These are phyloP conservation scores for Indicator indicator DNA, from an alignment of 2,113 vertebrate species.

Conservation along the genomic window DNA sequence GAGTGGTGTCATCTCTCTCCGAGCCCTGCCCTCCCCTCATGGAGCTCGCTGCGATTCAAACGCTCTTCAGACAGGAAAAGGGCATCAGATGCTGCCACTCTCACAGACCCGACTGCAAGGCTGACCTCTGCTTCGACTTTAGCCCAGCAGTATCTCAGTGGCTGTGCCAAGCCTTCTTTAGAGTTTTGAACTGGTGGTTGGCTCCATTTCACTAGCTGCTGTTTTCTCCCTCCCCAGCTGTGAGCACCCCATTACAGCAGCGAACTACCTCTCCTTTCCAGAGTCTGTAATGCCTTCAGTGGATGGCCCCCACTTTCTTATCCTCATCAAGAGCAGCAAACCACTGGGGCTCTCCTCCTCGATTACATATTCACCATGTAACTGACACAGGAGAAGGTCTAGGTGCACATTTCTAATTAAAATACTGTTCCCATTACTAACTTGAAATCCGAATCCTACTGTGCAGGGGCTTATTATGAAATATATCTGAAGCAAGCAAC, in stretches of 20 bases:
- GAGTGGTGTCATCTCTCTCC: neutral
- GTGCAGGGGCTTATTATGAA: neutral
- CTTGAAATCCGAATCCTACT: slow-evolving; percentile 2
- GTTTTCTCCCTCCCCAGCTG: neutral
- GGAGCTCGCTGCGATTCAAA: neutral
- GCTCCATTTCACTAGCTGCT: neutral
- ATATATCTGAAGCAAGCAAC: neutral
- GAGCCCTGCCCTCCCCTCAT: neutral
- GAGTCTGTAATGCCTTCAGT: neutral
- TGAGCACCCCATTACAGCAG: accelerated
- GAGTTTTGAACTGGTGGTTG: neutral
- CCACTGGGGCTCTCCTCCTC: slow-evolving; percentile 3
- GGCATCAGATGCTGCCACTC: neutral
- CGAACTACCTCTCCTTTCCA: neutral
- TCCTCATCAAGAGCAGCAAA: neutral
- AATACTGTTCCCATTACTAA: neutral
- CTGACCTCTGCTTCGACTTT: slow-evolving; percentile 18
- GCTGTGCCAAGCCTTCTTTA: neutral
- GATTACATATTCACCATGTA: neutral
- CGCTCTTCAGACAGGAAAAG: neutral
- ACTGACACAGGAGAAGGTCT: neutral
- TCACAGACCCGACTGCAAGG: neutral
- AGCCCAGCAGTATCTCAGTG: neutral
- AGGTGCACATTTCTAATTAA: slow-evolving; percentile 3
- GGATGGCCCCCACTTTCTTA: neutral